Percentiles rank a stretch among this genome's conserved stretches.
These are phyloP conservation scores for Nymphalis io DNA, from an alignment of 1,140 invertebrate species.

Conservation along the genomic window DNA sequence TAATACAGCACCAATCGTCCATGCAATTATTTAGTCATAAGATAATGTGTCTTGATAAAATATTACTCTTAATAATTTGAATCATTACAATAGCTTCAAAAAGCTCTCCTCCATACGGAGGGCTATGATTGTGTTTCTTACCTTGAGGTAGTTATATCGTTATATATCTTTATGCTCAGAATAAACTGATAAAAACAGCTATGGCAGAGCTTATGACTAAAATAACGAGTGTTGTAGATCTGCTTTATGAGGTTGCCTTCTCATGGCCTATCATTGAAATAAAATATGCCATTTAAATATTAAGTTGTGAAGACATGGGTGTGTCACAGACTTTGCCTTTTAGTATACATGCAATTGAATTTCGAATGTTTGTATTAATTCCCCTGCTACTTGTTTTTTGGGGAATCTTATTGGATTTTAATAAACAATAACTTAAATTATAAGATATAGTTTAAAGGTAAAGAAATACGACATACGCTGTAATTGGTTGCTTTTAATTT, in stretches of 20 bases:
- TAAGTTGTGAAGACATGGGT: slow-evolving; percentile 4
- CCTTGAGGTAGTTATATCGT: slow-evolving; percentile 16
- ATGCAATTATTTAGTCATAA: slow-evolving; percentile 13
- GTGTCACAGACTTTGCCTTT: slow-evolving; percentile 9
- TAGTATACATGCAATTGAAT: slow-evolving; percentile 7
- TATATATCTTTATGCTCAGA: slow-evolving; percentile 20
- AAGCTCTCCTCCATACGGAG: neutral
- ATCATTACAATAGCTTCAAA: slow-evolving; percentile 6
- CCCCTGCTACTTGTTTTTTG: slow-evolving; percentile 9
- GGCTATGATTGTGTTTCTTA: slow-evolving; percentile 18
- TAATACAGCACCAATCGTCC: slow-evolving; percentile 3
- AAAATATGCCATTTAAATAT: slow-evolving; percentile 17
- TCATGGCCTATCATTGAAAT: slow-evolving; percentile 28
- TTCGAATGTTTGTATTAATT: slow-evolving; percentile 12
- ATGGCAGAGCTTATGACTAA: slow-evolving; percentile 1
- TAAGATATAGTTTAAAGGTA: slow-evolving; percentile 60
- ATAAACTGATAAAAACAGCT: slow-evolving; percentile 20
- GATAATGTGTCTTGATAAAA: slow-evolving; percentile 1
- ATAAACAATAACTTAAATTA: slow-evolving; percentile 44
- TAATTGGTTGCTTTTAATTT: slow-evolving; percentile 79
- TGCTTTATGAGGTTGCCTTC: slow-evolving; percentile 14
- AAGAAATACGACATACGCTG: slow-evolving; percentile 67
- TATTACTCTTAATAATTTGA: slow-evolving; percentile 5
- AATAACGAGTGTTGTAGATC: slow-evolving; percentile 21
- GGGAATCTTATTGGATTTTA: slow-evolving; percentile 21